These are phyloP conservation scores for Sminthurinus signatus DNA, from an alignment of 1,140 invertebrate genomes.

Conservation along the genomic window DNA sequence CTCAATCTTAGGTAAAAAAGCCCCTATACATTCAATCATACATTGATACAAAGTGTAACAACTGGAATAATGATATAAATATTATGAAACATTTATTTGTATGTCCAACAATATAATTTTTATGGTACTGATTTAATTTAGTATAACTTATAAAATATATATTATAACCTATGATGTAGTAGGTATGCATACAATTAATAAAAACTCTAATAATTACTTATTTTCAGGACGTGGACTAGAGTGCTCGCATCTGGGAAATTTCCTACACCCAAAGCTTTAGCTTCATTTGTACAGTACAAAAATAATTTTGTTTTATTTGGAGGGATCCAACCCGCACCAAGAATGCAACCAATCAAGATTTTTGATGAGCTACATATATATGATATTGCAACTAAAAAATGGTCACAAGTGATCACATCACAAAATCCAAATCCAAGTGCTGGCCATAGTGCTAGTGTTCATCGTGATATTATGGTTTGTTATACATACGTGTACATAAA, in stretches of 20 bases:
- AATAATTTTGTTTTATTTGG: slow-evolving; percentile 79
- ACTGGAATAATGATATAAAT: too few species aligned
- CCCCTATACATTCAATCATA: too few species aligned
- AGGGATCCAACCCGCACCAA: slow-evolving; percentile 83
- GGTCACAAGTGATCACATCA: slow-evolving; percentile 64
- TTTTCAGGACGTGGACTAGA: slow-evolving; percentile 72
- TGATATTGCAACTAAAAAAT: slow-evolving; percentile 72
- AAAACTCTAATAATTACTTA: too few species aligned
- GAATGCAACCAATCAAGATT: slow-evolving; percentile 77
- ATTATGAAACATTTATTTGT: too few species aligned
- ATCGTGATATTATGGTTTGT: slow-evolving; percentile 68
- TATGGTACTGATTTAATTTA: too few species aligned
- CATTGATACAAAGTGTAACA: too few species aligned
- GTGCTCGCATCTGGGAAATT: slow-evolving; percentile 77
- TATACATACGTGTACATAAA: too few species aligned
- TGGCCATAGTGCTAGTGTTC: slow-evolving; percentile 79
- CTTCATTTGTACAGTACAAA: slow-evolving; percentile 78
- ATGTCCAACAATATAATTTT: too few species aligned
- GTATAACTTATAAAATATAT: too few species aligned
- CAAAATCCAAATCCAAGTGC: slow-evolving; percentile 69
- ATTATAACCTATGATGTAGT: too few species aligned
- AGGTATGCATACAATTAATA: too few species aligned
- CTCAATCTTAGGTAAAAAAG: too few species aligned
- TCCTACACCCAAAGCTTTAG: slow-evolving; percentile 92
- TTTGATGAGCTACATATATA: slow-evolving; percentile 92